Evolutionary conservation across 2,797 vertebrate genomes (phyloP).

Genomic region (Pelochelys cantorii): DNA sequence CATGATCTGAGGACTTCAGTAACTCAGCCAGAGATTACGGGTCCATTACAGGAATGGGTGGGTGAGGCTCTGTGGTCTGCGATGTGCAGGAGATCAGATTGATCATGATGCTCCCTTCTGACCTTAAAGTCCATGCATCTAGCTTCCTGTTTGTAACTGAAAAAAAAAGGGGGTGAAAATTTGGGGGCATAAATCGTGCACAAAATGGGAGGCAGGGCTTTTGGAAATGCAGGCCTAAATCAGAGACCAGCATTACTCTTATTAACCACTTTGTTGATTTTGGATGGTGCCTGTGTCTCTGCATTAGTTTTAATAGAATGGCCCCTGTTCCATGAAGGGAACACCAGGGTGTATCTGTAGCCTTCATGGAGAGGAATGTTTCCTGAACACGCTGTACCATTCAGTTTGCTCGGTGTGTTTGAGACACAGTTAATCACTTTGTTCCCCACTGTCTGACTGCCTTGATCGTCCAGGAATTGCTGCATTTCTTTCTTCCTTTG

Average conservation of each 20-base stretch:
- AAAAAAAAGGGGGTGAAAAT: not conserved
- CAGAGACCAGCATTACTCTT: not conserved
- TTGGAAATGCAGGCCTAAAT: not conserved
- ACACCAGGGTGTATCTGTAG: not conserved
- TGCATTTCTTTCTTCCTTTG: slow-evolving; percentile 36
- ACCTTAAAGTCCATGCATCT: too few relatives aligned
- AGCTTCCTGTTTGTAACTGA: not conserved
- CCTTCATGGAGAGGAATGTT: slow-evolving; percentile 21
- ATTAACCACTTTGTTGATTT: not conserved
- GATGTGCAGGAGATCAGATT: too few relatives aligned
- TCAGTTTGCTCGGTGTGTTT: slow-evolving; percentile 8
- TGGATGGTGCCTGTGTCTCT: not conserved
- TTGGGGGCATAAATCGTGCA: not conserved
- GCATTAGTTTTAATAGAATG: not conserved
- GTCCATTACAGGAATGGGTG: too few relatives aligned
- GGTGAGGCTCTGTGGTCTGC: too few relatives aligned
- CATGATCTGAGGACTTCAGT: too few relatives aligned
- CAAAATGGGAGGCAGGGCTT: not conserved
- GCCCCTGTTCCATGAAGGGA: not conserved
- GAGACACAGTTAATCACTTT: not conserved
- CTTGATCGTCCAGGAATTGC: not conserved
- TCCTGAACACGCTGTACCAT: slow-evolving; percentile 14
- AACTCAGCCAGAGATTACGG: too few relatives aligned
- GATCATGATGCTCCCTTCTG: too few relatives aligned
- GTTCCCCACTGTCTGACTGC: not conserved